A percentile compares a stretch with the other conserved stretches of the same genome.
These are phyloP conservation scores for Campopleginae sp. DNA, from an alignment of 2,888 invertebrate genomes.

Conservation along the genomic window DNA sequence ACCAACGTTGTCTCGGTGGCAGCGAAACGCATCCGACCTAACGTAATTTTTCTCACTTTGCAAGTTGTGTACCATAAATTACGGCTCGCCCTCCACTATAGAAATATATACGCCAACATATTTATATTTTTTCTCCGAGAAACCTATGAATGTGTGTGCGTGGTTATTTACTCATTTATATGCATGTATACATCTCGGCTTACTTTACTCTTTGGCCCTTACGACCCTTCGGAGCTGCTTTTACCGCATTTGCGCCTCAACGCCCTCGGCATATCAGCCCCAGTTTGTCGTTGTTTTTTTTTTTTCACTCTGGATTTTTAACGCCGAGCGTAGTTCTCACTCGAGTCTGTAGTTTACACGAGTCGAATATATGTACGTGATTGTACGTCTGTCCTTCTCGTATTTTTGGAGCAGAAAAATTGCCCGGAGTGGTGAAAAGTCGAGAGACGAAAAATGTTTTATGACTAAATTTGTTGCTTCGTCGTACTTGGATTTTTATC, in stretches of 20 bases:
- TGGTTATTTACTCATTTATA: conserved; percentile 43
- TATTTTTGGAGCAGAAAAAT: not conserved
- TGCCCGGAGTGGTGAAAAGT: not conserved
- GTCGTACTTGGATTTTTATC: not conserved
- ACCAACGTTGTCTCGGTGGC: conserved; percentile 77
- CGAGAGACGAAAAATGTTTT: not conserved
- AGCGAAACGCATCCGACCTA: conserved; percentile 74
- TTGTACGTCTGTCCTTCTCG: not conserved
- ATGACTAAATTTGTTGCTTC: not conserved
- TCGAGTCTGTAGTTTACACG: not conserved
- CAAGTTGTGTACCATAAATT: conserved; percentile 82
- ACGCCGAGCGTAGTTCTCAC: conserved; percentile 29
- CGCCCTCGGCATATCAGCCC: conserved; percentile 31
- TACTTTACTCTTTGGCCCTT: conserved; percentile 65
- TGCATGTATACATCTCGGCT: conserved; percentile 45
- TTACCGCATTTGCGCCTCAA: conserved; percentile 65
- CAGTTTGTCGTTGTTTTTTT: conserved; percentile 30
- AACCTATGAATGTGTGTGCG: conserved; percentile 11
- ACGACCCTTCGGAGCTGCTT: conserved; percentile 47
- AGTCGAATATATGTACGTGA: not conserved
- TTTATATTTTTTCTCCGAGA: conserved; percentile 37
- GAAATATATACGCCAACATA: conserved; percentile 19
- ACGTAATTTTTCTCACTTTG: conserved; percentile 83
- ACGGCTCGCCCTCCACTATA: conserved; percentile 65
- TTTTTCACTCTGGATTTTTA: not conserved